Evolutionary conservation across 2,113 vertebrate genomes (phyloP).

Genomic region (Brachypodius melanocephalos): DNA sequence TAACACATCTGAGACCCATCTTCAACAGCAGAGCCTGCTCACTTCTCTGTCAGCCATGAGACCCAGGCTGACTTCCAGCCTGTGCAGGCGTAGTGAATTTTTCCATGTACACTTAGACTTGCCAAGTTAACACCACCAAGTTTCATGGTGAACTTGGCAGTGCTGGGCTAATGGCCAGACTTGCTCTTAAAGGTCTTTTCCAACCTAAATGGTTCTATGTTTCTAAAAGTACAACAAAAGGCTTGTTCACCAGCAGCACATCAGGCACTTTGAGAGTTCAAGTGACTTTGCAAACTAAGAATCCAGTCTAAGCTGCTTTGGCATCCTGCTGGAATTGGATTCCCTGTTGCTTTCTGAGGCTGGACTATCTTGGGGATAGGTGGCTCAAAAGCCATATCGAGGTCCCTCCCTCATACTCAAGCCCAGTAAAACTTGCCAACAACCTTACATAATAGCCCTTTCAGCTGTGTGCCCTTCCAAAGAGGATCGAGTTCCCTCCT

Average conservation of each 20-base stretch:
- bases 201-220: background rate
- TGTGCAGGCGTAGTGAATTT: background rate
- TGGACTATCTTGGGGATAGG: background rate
- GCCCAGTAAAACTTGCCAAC: background rate
- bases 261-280: background rate
- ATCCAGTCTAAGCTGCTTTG: background rate
- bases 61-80: background rate
- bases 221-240: background rate
- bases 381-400: background rate
- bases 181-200: background rate
- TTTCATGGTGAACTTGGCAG: background rate
- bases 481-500: background rate
- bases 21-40: background rate
- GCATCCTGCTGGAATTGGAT: background rate
- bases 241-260: background rate
- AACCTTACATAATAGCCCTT: slow-evolving; percentile 6
- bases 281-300: background rate
- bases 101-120: background rate
- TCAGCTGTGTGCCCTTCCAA: background rate
- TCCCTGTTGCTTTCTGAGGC: background rate
- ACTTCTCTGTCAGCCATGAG: background rate
- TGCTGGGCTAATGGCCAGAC: background rate
- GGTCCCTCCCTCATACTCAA: background rate
- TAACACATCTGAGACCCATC: background rate
- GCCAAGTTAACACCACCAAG: background rate